These are phyloP conservation scores for Tichodroma muraria DNA, from an alignment of 2,113 vertebrate genomes.

Conservation along the genomic window DNA sequence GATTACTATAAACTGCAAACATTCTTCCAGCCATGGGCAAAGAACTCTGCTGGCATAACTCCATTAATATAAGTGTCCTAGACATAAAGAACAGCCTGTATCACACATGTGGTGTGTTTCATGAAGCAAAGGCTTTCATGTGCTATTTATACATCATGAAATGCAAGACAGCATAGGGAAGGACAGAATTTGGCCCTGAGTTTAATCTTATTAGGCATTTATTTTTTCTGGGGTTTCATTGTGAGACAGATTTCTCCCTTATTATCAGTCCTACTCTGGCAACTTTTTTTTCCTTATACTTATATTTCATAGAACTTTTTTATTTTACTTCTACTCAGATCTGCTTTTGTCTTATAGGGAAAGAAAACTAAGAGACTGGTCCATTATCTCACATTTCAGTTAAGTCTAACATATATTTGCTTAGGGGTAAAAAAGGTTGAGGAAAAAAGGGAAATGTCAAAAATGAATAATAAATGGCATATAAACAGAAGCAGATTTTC, in stretches of 20 bases:
- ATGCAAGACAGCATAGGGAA: neutral
- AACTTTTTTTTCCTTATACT: conserved; percentile 32
- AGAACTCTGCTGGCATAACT: neutral
- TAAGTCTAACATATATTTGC: conserved; percentile 71
- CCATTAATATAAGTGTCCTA: neutral
- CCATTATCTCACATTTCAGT: conserved; percentile 70
- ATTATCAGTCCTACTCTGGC: neutral
- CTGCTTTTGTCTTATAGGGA: conserved; percentile 35
- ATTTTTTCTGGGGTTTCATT: neutral
- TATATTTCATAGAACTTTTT: conserved; percentile 51
- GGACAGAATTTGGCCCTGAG: neutral
- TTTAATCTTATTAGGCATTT: neutral
- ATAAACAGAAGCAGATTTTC: conserved; percentile 83
- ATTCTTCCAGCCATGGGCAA: neutral
- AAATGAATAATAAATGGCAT: conserved; percentile 77
- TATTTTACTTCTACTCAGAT: conserved; percentile 57
- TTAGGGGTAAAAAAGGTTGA: conserved; percentile 65
- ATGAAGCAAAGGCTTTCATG: neutral
- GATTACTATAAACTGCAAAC: neutral
- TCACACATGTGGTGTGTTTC: neutral
- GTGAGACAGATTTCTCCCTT: neutral
- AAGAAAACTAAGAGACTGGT: conserved; percentile 40
- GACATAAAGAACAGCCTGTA: neutral
- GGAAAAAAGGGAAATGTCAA: conserved; percentile 78
- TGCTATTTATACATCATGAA: neutral